These are phyloP conservation scores for Paraplagusia blochii DNA, from an alignment of 2,113 vertebrate species.

Conservation along the genomic window DNA sequence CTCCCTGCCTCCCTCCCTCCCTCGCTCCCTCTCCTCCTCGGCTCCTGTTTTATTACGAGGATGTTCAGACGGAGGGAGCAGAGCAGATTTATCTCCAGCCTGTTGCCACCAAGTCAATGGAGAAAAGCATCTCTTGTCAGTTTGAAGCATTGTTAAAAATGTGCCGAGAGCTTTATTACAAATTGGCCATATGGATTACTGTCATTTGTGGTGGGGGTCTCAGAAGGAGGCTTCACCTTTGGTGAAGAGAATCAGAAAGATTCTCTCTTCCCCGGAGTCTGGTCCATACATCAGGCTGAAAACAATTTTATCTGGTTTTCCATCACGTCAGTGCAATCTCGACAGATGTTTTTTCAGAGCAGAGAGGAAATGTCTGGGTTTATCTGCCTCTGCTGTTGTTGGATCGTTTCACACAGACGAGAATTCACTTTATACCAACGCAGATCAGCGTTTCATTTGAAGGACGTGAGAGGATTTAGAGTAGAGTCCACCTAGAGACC, in stretches of 20 bases:
- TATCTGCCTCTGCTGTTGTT: constrained; percentile 44
- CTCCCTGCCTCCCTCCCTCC: constrained; percentile 22
- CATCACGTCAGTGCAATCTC: constrained; percentile 46
- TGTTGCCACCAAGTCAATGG: constrained; percentile 68
- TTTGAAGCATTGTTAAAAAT: constrained; percentile 68
- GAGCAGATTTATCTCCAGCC: constrained; percentile 69
- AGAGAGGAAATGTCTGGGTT: constrained; percentile 38
- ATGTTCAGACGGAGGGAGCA: constrained; percentile 66
- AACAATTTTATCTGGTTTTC: constrained; percentile 54
- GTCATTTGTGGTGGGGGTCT: constrained; percentile 60
- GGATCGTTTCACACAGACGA: constrained; percentile 22
- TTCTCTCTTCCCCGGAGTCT: constrained; percentile 17
- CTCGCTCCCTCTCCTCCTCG: no score
- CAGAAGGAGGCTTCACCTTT: constrained; percentile 58
- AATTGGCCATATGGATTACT: constrained; percentile 73
- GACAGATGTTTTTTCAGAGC: constrained; percentile 48
- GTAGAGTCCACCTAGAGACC: no score
- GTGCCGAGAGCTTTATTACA: constrained; percentile 70
- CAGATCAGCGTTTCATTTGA: no score
- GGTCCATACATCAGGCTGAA: constrained; percentile 39
- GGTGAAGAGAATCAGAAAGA: constrained; percentile 45
- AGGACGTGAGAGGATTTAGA: no score
- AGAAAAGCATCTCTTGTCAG: constrained; percentile 62
- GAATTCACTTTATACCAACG: no score
- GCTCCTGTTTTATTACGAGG: constrained; percentile 67